Evolutionary conservation across 2,113 vertebrate species (phyloP).

Genomic region (Myrmecophaga tridactyla): DNA sequence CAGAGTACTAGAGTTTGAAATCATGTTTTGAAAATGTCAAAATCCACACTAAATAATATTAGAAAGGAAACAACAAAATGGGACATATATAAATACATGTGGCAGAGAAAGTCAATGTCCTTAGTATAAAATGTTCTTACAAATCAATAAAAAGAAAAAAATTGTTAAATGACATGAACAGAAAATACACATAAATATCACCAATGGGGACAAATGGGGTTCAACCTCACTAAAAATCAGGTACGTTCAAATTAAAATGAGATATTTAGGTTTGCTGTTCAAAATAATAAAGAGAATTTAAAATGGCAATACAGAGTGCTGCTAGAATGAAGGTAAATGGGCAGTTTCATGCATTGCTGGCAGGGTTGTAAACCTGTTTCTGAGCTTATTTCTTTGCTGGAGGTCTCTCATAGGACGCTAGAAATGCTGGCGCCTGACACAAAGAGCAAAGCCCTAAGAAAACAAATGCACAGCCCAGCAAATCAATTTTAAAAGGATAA

Average conservation of each 20-base stretch:
- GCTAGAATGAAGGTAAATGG: not conserved
- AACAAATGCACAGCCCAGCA: not conserved
- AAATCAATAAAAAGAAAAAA: constrained; percentile 14
- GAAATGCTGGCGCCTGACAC: not conserved
- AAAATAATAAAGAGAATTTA: not conserved
- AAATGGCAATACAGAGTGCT: not conserved
- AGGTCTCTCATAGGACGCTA: not conserved
- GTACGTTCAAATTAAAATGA: not conserved
- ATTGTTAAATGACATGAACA: not conserved
- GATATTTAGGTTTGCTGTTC: not conserved
- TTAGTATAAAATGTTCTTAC: not conserved
- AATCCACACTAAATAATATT: not conserved
- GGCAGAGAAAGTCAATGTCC: not conserved
- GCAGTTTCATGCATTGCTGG: not conserved
- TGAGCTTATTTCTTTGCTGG: not conserved
- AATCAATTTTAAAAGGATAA: not conserved
- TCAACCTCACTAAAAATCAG: not conserved
- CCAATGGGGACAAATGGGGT: not conserved
- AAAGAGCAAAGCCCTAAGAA: not conserved
- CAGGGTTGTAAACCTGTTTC: not conserved
- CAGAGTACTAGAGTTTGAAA: not conserved
- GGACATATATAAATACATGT: not conserved
- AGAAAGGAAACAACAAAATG: not conserved
- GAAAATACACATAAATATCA: not conserved
- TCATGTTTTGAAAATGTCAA: constrained; percentile 8